phyloP scores from a whole-genome alignment of 2,797 vertebrate genomes.

The Siniperca scherzeri region DNA sequence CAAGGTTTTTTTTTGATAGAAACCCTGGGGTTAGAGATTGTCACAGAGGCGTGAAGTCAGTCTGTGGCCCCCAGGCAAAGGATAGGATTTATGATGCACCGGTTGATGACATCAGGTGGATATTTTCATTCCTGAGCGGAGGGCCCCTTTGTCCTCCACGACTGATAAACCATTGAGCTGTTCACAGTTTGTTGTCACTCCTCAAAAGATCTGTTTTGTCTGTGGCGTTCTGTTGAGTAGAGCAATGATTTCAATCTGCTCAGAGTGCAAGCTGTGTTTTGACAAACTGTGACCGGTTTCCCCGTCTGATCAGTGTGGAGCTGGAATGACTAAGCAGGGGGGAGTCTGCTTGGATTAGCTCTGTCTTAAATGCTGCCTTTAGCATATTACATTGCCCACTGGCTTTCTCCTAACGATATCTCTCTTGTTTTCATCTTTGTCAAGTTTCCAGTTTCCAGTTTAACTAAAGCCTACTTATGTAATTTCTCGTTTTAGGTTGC shows the following conservation, averaged over 20 bases:
- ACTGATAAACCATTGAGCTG: constrained; percentile 66
- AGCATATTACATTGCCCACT: constrained; percentile 59
- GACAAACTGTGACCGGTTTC: constrained; percentile 70
- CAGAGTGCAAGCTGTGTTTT: constrained; percentile 70
- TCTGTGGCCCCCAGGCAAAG: constrained; percentile 69
- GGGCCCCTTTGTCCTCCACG: constrained; percentile 63
- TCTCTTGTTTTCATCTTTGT: constrained; percentile 53
- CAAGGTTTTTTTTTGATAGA: constrained; percentile 73
- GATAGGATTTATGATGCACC: constrained; percentile 73
- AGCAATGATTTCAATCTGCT: constrained; percentile 74
- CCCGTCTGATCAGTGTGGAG: constrained; percentile 63
- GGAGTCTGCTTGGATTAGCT: constrained; percentile 61
- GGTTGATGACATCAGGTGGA: constrained; percentile 79
- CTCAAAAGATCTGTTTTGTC: constrained; percentile 59
- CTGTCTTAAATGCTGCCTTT: constrained; percentile 63
- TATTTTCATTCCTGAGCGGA: constrained; percentile 66
- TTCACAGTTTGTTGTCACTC: constrained; percentile 65
- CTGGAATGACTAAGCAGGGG: constrained; percentile 57
- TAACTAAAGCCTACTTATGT: constrained; percentile 50
- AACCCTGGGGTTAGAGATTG: constrained; percentile 82
- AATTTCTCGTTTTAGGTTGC: constrained; percentile 51
- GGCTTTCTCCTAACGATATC: constrained; percentile 38
- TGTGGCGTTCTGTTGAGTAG: constrained; percentile 48
- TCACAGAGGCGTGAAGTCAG: constrained; percentile 81
- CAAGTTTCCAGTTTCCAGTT: constrained; percentile 40